Evolutionary conservation across 2,797 vertebrate species (phyloP).

Genomic region (Urophycis tenuis): DNA sequence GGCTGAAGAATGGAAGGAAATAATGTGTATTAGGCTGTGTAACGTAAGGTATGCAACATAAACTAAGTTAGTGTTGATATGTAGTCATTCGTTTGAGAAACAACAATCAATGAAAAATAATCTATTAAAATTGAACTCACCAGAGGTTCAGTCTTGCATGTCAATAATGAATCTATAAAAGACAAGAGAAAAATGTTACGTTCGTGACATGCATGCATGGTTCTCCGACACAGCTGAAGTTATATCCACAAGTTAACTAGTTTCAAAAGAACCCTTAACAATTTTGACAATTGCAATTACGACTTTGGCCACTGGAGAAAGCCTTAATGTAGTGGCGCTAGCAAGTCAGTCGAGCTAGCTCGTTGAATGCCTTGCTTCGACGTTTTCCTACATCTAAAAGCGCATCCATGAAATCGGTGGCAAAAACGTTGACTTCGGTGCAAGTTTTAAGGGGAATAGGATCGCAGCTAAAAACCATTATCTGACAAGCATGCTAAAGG

Average conservation of each 20-base stretch:
- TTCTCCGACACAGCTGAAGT: background rate
- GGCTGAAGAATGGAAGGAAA: constrained; percentile 61
- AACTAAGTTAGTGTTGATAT: background rate
- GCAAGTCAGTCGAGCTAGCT: background rate
- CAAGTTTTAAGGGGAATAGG: background rate
- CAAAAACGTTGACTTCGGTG: background rate
- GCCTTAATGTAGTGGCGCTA: background rate
- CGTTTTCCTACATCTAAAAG: background rate
- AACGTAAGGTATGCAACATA: background rate
- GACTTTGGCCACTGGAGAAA: background rate
- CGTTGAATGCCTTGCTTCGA: background rate
- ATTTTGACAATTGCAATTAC: constrained; percentile 1
- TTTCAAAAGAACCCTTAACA: background rate
- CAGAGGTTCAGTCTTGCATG: constrained; percentile 77
- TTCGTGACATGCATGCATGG: background rate
- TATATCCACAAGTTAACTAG: background rate
- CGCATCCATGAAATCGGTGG: background rate
- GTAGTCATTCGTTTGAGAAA: background rate
- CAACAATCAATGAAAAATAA: constrained; percentile 1
- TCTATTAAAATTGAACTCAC: constrained; percentile 54
- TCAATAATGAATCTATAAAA: constrained; percentile 72
- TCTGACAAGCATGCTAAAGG: constrained; percentile 31
- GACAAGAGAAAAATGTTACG: background rate
- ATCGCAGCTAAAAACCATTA: constrained; percentile 19
- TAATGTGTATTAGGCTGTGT: background rate